Evolutionary conservation across 2,888 invertebrate species (phyloP).

Genomic region (Fissipunctia ypsillon): DNA sequence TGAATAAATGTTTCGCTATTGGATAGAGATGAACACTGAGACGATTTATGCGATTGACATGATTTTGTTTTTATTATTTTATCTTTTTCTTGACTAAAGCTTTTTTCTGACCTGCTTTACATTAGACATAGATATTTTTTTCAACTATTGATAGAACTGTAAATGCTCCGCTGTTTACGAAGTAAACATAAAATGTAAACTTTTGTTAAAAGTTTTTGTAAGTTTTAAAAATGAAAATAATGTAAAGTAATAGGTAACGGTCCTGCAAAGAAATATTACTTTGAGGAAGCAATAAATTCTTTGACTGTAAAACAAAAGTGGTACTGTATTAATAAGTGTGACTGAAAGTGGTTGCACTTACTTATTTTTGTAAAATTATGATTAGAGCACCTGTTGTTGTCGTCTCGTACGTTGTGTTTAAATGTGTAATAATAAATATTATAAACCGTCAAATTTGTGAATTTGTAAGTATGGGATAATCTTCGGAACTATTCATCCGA

Average conservation of each 20-base stretch:
- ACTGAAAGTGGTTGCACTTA: background rate
- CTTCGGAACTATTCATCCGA: no score
- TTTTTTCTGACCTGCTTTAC: conserved; percentile 25
- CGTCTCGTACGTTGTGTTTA: conserved; percentile 6
- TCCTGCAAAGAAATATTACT: conserved; percentile 1
- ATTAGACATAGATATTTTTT: background rate
- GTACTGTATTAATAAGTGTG: conserved; percentile 2
- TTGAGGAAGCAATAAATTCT: conserved; percentile 29
- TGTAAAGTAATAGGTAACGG: background rate
- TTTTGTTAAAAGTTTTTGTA: background rate
- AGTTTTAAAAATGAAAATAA: background rate
- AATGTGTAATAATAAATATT: no score
- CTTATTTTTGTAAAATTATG: conserved; percentile 37
- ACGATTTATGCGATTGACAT: conserved; percentile 38
- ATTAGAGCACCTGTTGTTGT: conserved; percentile 24
- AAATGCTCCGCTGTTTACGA: no score
- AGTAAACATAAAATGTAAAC: background rate
- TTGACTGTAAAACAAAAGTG: conserved; percentile 24
- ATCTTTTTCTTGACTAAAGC: background rate
- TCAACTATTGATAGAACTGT: background rate
- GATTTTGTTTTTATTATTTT: conserved; percentile 15
- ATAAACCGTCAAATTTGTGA: background rate
- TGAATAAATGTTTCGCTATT: conserved; percentile 16
- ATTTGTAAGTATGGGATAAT: background rate
- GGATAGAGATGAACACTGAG: conserved; percentile 3